Base-by-base conservation (phyloP, 1,140 invertebrate species). In the Drosophila suzukii region DNA sequence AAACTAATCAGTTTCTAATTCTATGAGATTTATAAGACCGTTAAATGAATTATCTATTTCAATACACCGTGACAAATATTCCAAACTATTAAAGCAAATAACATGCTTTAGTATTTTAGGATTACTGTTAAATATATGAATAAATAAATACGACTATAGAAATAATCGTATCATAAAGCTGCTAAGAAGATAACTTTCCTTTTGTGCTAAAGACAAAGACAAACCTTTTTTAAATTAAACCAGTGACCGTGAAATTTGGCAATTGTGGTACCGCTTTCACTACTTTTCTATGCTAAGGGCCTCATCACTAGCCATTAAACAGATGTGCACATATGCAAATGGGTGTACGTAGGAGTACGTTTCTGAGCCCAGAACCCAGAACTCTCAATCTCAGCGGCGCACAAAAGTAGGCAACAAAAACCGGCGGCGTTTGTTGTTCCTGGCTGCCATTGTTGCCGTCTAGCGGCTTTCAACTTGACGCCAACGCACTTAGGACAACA, bases 381-480 rank as follows among this genome's bases (percentile, higher is more conserved):
- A 66, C 41, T 66, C 60, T 41, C 47, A 66, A 47, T 71, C 53
- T 56, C 46, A 34, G 34, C 51, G 30, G 57, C 78, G 49, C 81
- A 78, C 82, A 78, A 86, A 85, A 63, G 81, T 88, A 79, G 83
- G 82, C 82, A 86, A 86, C 53, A 75, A 63, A 77, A 81, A 75
- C 36, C 58, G 47, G 41, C 74, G 34, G 47, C 39, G 20, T 17
- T 49, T 38, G 39, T 54, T 39, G 41, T 53, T 60, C 49, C 39
- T 39, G 57, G 65, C 62, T 43, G 68, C 56, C 47, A 62, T 85
- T 85, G 77, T 85, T 75, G 77, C 50, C 46, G 41, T 71, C 66
- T 60, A 61, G 46, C 43, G 59, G 55, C 68, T 72, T 82, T 82
- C 55, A 71, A 73, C 62, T 57, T 55, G 62, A 77, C 65, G 73